Base-by-base conservation (phyloP, 2,113 vertebrate species). In the Paratilapia polleni region DNA sequence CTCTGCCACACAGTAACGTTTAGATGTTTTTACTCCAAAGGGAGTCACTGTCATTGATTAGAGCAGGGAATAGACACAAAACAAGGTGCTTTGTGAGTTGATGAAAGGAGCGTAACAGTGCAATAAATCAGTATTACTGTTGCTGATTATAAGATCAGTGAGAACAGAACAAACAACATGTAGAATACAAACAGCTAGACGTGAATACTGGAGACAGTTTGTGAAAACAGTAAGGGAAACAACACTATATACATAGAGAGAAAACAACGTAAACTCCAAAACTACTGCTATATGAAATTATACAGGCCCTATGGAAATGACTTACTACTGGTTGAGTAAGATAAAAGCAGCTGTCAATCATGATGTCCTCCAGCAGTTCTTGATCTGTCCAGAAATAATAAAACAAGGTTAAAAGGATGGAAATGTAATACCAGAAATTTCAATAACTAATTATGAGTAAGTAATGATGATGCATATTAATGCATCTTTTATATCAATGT, bases 321-420 rank as follows among this genome's bases (percentile, higher is more conserved):
- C 97, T 97, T 95, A 99, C 98, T 93, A 98, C 94, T 92, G 93
- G 92, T 28, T 95, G 94, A 81, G 93, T 94, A 4, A 96, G 93
- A 82, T 96, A 96, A 89, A 94, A 92, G 82, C 87, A 92, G 89
- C 97, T 98, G 90, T 97, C 96, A 93, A 96, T 94, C 94, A 99
- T 87, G 43, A 99, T 93, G 85, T 95, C 95, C 96, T 99, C 98
- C 91, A 98, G 95, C 88, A 99, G 93, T 89, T 96, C 95, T 95
- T 98, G 97, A 96, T 98, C 98, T 98, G 88, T 7, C 86, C 88
- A 90, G 87, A 74, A 88, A 89, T 88, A 94, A 85, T 47, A 62
- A 85, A 86, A 66, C 15, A 62, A 63, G 26, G 34, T 80, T 26
- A 77, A 62, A 82, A 28, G 28, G 73, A 88, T 61, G 38, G 24